A percentile compares a stretch with the other conserved stretches of the same genome.
These are phyloP conservation scores for Candoia aspera DNA, from an alignment of 2,113 vertebrate genomes.

Conservation along the genomic window DNA sequence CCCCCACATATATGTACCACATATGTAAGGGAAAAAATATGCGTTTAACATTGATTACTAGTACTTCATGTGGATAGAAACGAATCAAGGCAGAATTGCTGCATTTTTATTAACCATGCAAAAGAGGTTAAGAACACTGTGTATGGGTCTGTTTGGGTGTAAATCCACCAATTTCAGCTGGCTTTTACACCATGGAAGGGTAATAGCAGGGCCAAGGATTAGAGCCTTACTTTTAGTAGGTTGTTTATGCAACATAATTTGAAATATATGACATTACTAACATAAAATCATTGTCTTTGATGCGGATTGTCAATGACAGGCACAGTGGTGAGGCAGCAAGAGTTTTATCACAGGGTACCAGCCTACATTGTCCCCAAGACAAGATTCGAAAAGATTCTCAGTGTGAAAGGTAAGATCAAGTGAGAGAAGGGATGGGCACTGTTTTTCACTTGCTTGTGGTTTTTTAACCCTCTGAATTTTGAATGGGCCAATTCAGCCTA, in stretches of 20 bases:
- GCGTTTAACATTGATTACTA: neutral
- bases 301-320: slow-evolving; percentile 65
- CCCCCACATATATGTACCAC: too few species aligned
- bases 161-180: neutral
- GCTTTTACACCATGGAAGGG: neutral
- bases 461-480: accelerated
- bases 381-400: slow-evolving; percentile 76
- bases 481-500: neutral
- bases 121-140: neutral
- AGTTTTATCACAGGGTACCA: slow-evolving; percentile 78
- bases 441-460: neutral
- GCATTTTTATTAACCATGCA: neutral
- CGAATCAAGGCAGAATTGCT: neutral
- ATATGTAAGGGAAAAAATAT: neutral
- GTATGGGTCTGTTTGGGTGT: too few species aligned
- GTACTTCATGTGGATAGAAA: neutral
- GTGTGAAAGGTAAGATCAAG: slow-evolving; percentile 79
- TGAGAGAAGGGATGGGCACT: neutral
- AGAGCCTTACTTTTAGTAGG: neutral
- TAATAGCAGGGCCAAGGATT: neutral
- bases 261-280: neutral
- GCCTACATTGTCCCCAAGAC: slow-evolving; percentile 86
- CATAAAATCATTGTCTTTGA: neutral
- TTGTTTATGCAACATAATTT: neutral
- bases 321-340: slow-evolving; percentile 67